Conservation (phyloP, 2,113 vertebrate genomes). For the Carassius auratus region DNA sequence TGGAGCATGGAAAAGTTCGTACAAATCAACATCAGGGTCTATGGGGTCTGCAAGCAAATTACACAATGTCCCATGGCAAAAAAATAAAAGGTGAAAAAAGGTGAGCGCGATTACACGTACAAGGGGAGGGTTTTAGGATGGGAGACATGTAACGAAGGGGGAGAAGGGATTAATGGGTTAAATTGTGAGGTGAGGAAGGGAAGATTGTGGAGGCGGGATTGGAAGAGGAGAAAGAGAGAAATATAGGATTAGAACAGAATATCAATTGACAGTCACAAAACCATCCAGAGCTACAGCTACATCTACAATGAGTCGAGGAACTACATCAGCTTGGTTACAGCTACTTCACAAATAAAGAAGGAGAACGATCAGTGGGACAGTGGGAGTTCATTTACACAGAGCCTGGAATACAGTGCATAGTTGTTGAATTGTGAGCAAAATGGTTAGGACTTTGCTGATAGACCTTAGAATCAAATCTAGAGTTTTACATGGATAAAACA, state of each 20-base stretch:
- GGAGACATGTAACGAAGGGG: slow-evolving; percentile 15
- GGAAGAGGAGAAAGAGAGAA: slow-evolving; percentile 90
- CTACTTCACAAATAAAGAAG: slow-evolving; percentile 24
- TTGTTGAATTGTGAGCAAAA: not conserved
- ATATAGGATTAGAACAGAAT: slow-evolving; percentile 85
- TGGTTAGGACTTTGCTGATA: not conserved
- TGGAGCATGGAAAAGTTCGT: slow-evolving; percentile 97
- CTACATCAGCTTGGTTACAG: slow-evolving; percentile 1
- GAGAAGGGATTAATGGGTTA: slow-evolving; percentile 73
- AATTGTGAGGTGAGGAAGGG: slow-evolving; percentile 68
- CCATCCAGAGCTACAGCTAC: slow-evolving; percentile 23
- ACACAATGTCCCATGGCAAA: slow-evolving; percentile 53
- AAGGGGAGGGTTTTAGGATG: slow-evolving; percentile 24
- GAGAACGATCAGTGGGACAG: not conserved
- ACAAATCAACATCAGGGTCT: slow-evolving; percentile 98
- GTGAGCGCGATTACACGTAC: slow-evolving; percentile 53
- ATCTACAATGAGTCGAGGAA: slow-evolving; percentile 55
- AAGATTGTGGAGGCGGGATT: slow-evolving; percentile 74
- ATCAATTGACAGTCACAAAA: slow-evolving; percentile 25
- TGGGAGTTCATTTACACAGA: not conserved
- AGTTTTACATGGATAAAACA: not conserved
- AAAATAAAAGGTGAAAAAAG: slow-evolving; percentile 66
- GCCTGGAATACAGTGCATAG: not conserved
- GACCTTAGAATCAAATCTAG: not conserved
- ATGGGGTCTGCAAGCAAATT: slow-evolving; percentile 76